Evolutionary conservation across 2,797 vertebrate genomes (phyloP).

Genomic region (Tiaroga cobitis): DNA sequence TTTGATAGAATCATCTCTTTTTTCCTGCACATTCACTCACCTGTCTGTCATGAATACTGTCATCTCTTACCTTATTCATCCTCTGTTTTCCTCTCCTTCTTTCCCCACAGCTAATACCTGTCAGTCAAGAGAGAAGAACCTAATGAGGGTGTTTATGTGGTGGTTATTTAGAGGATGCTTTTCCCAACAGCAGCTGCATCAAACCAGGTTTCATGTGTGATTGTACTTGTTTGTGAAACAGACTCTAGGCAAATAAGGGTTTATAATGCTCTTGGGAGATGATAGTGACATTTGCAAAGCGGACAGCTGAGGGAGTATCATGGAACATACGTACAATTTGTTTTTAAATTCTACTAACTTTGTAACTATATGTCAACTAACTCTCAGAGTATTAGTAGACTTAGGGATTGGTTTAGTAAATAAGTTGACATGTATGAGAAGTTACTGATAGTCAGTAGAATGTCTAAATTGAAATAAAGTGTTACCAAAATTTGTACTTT

Average conservation of each 20-base stretch:
- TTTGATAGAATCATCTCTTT: conserved; percentile 83
- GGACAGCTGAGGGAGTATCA: background rate
- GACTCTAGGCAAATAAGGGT: conserved; percentile 31
- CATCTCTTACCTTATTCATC: conserved; percentile 50
- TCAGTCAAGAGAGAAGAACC: conserved; percentile 68
- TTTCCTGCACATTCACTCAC: conserved; percentile 40
- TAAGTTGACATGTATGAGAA: background rate
- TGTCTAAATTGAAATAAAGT: background rate
- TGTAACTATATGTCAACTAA: background rate
- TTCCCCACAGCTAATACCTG: conserved; percentile 72
- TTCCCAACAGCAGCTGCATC: conserved; percentile 62
- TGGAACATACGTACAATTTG: background rate
- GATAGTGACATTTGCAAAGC: conserved; percentile 17
- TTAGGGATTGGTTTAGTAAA: background rate
- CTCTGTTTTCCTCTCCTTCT: conserved; percentile 54
- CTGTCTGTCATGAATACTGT: conserved; percentile 50
- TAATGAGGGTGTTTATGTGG: conserved; percentile 71
- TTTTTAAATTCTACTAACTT: background rate
- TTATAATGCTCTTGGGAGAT: conserved; percentile 41
- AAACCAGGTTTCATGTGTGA: conserved; percentile 54
- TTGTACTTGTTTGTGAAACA: conserved; percentile 52
- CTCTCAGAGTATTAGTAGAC: background rate
- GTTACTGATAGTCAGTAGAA: background rate
- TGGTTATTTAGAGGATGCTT: conserved; percentile 52
- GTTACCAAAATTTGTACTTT: background rate